phyloP scores from a whole-genome alignment of 2,797 vertebrate genomes.

The Cheirogaleus major region DNA sequence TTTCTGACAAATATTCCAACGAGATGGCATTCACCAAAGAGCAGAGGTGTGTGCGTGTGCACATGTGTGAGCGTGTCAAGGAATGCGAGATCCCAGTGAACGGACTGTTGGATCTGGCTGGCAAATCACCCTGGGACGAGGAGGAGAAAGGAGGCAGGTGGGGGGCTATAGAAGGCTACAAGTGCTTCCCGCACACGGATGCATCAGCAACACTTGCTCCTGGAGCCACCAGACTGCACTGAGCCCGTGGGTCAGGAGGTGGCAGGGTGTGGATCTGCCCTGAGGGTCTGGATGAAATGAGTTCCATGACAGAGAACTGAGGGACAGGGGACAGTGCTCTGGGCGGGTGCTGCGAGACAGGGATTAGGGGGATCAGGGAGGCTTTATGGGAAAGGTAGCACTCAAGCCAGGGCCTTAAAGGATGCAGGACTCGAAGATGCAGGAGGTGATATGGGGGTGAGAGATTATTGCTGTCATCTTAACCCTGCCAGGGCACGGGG shows the following conservation, averaged over 20 bases:
- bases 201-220: background rate
- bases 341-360: background rate
- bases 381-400: slow-evolving; percentile 68
- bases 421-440: slow-evolving; percentile 20
- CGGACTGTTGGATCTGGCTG: background rate
- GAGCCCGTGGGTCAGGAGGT: background rate
- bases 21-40: background rate
- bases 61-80: background rate
- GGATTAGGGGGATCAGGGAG: slow-evolving; percentile 73
- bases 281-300: background rate
- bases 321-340: background rate
- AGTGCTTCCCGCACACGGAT: background rate
- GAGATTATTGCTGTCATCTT: slow-evolving; percentile 61
- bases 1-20: background rate
- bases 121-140: background rate
- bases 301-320: background rate
- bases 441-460: background rate
- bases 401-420: slow-evolving; percentile 61
- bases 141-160: background rate
- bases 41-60: background rate
- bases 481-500: background rate
- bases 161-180: background rate
- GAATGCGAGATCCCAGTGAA: background rate
- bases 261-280: background rate
- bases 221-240: rapidly evolving